Percentiles rank a stretch among this genome's conserved stretches.
Conservation (phyloP, 1,140 invertebrate genomes). For the roundworm (Caenorhabditis elegans) region DNA sequence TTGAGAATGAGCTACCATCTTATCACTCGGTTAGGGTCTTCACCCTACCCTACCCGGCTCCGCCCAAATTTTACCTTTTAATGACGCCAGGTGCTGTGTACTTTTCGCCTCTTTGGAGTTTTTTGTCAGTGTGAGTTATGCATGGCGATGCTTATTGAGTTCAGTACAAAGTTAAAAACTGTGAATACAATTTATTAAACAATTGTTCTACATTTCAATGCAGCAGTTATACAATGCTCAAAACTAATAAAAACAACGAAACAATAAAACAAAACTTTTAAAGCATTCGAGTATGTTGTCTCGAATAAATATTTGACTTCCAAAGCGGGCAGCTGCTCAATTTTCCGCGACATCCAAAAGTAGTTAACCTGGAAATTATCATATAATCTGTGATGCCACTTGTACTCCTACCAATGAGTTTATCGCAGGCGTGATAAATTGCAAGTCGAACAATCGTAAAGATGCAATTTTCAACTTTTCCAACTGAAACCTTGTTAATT, state of each 20-base stretch:
- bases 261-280: neutral
- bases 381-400: neutral
- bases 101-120: neutral
- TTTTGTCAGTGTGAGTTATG: neutral
- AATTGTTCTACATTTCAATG: neutral
- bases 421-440: neutral
- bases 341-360: constrained; percentile 10
- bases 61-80: constrained; percentile 2
- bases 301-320: neutral
- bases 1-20: constrained; percentile 19
- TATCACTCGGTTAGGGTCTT: neutral
- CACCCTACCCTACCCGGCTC: neutral
- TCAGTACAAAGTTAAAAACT: too few relatives aligned
- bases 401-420: neutral
- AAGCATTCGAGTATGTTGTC: neutral
- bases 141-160: too few relatives aligned
- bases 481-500: neutral
- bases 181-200: neutral
- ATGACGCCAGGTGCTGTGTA: neutral
- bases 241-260: neutral
- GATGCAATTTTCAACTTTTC: neutral
- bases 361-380: neutral
- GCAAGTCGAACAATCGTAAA: constrained; percentile 17
- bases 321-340: neutral
- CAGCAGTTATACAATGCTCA: neutral